phyloP scores from a whole-genome alignment of 2,113 vertebrate species.

The Microcebus murinus region DNA sequence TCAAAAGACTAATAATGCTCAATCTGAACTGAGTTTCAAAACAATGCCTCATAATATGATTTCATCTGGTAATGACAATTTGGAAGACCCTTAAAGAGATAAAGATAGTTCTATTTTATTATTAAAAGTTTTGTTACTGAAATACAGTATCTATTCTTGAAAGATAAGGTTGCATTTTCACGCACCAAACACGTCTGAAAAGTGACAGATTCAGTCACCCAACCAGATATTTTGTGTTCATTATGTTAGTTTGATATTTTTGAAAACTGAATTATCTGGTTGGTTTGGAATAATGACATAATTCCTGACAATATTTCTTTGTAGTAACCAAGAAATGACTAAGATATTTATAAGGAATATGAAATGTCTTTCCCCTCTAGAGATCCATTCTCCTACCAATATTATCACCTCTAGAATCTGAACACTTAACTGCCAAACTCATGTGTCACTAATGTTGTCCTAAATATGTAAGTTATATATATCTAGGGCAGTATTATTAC shows the following conservation, averaged over 20 bases:
- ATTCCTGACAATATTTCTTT: slow-evolving; percentile 31
- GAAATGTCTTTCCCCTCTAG: neutral
- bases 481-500: neutral
- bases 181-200: neutral
- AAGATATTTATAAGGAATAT: neutral
- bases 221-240: neutral
- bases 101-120: slow-evolving; percentile 1
- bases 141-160: neutral
- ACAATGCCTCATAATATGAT: neutral
- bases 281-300: slow-evolving; percentile 31
- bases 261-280: slow-evolving; percentile 10
- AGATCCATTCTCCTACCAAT: neutral
- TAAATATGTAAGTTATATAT: neutral
- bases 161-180: neutral
- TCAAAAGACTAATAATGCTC: neutral
- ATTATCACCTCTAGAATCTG: slow-evolving; percentile 35
- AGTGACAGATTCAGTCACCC: slow-evolving; percentile 16
- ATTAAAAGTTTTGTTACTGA: neutral
- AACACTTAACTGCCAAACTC: slow-evolving; percentile 25
- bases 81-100: neutral
- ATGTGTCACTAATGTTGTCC: neutral
- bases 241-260: slow-evolving; percentile 27
- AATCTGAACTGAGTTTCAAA: neutral
- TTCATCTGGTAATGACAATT: neutral
- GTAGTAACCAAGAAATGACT: slow-evolving; percentile 12